Percentiles rank a stretch among this genome's conserved stretches.
These are phyloP conservation scores for Achroia grisella DNA, from an alignment of 1,140 invertebrate genomes.

Conservation along the genomic window DNA sequence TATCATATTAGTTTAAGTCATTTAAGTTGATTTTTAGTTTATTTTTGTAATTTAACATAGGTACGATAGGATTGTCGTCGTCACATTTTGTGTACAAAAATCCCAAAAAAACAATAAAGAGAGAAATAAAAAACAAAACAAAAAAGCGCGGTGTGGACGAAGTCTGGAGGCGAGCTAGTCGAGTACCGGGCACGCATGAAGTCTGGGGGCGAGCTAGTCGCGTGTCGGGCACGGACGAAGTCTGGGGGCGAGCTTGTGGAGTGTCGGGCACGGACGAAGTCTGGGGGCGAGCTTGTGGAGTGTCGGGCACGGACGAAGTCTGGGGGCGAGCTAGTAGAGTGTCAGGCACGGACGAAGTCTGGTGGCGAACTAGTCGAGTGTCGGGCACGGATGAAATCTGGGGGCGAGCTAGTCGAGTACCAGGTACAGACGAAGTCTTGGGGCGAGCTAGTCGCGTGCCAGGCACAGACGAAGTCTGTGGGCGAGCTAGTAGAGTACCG, in stretches of 20 bases:
- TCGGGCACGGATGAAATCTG: slow-evolving; percentile 39
- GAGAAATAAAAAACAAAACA: no score
- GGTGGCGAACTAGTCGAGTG: slow-evolving; percentile 31
- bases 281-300: slow-evolving; percentile 27
- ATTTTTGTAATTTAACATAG: no score
- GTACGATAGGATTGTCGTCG: no score
- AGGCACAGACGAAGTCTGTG: slow-evolving; percentile 43
- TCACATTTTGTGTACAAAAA: no score
- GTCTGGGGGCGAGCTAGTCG: slow-evolving; percentile 35
- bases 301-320: slow-evolving; percentile 39
- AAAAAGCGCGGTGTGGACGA: slow-evolving; percentile 47
- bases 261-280: no score
- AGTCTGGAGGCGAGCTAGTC: slow-evolving; percentile 32
- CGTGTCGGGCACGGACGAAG: slow-evolving; percentile 12
- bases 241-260: no score
- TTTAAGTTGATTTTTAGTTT: no score
- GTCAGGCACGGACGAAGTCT: slow-evolving; percentile 46
- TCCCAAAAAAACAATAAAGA: no score
- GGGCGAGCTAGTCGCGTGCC: no score
- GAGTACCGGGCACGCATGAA: slow-evolving; percentile 22
- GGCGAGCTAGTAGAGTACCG: slow-evolving; percentile 26
- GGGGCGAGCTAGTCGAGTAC: slow-evolving; percentile 30
- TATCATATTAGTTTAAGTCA: no score
- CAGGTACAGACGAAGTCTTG: no score
- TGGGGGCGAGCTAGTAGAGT: no score